Percentiles rank a stretch among this genome's conserved stretches.
phyloP scores from a whole-genome alignment of 2,797 vertebrate species.

The Peromyscus melanophrys region DNA sequence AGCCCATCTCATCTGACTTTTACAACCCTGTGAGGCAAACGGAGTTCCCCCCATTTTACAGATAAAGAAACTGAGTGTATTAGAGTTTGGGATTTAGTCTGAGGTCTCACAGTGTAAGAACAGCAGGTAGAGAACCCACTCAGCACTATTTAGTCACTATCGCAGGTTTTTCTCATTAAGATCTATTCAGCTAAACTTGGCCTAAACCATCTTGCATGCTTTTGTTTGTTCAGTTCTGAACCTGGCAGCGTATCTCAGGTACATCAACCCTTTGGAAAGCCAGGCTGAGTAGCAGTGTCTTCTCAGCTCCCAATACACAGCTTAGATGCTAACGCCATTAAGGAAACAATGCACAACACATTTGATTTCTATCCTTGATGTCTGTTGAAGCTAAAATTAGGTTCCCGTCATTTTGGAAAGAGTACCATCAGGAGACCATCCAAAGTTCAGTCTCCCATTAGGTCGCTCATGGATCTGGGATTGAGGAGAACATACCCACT shows the following conservation, averaged over 20 bases:
- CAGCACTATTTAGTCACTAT: neutral
- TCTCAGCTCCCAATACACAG: neutral
- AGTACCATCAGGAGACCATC: neutral
- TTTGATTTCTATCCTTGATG: neutral
- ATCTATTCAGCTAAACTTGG: neutral
- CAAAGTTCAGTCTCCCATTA: neutral
- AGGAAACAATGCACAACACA: slow-evolving; percentile 27
- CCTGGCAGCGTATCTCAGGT: neutral
- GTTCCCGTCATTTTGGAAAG: neutral
- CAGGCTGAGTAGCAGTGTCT: neutral
- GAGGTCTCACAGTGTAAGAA: neutral
- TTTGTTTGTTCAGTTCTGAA: neutral
- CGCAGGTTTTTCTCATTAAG: neutral
- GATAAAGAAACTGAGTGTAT: slow-evolving; percentile 60
- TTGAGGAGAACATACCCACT: neutral
- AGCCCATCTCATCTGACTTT: slow-evolving; percentile 61
- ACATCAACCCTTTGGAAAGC: slow-evolving; percentile 5
- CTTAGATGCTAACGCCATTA: neutral
- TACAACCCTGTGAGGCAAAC: slow-evolving; percentile 1
- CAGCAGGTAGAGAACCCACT: neutral
- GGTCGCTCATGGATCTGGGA: neutral
- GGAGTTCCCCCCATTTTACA: slow-evolving; percentile 38
- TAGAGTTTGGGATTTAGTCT: neutral
- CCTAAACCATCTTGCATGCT: neutral
- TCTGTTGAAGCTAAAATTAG: neutral